These are phyloP conservation scores for Poeciliopsis presidionis DNA, from an alignment of 2,797 vertebrate species.

Conservation along the genomic window DNA sequence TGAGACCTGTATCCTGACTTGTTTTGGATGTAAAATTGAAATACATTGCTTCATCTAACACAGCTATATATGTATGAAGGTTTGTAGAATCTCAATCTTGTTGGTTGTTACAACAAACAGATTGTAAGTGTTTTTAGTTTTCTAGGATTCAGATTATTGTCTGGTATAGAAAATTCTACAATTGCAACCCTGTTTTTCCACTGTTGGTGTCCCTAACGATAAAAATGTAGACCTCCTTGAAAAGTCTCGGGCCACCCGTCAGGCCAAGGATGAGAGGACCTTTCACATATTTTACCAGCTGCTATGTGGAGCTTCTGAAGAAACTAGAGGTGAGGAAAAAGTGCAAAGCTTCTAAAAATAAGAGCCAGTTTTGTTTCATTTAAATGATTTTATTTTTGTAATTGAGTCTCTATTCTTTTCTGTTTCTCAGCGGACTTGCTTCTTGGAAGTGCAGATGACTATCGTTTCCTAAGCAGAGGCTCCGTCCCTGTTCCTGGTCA, in stretches of 20 bases:
- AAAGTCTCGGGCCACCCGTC: conserved; percentile 91
- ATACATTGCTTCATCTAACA: background rate
- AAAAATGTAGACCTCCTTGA: conserved; percentile 88
- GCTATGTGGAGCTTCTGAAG: conserved; percentile 84
- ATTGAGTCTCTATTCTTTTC: background rate
- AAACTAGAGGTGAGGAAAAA: conserved; percentile 79
- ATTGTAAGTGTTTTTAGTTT: background rate
- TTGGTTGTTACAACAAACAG: background rate
- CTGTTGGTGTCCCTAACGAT: conserved; percentile 55
- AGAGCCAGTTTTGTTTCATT: conserved; percentile 6
- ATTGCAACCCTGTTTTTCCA: background rate
- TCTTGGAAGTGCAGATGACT: conserved; percentile 85
- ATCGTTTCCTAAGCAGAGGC: conserved; percentile 90
- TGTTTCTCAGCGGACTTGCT: conserved; percentile 84
- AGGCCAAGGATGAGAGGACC: conserved; percentile 92
- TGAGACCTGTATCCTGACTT: conserved; percentile 91
- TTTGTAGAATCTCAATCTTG: background rate
- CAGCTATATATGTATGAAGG: background rate
- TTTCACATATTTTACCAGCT: conserved; percentile 95
- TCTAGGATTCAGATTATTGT: background rate
- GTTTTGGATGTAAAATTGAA: background rate
- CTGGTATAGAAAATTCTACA: background rate
- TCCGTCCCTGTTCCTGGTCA: conserved; percentile 85
- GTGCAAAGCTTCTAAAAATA: background rate
- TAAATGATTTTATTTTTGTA: background rate